Conservation (phyloP, 37 sponge, comb jelly and placozoan genomes). For the Sycon ciliatum region DNA sequence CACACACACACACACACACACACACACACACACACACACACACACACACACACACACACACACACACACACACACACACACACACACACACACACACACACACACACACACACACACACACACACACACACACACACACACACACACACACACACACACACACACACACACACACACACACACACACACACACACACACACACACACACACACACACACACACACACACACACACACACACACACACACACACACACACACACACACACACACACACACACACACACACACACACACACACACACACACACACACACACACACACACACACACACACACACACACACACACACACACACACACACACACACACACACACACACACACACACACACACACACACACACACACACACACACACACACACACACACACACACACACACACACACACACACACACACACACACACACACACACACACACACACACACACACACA, state of each 20-base stretch:
- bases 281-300: conserved; percentile 19
- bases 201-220: conserved; percentile 25
- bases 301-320: conserved; percentile 13
- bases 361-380: conserved; percentile 5
- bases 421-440: neutral
- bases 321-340: neutral
- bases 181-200: conserved; percentile 16
- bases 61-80: neutral
- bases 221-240: conserved; percentile 14
- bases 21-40: conserved; percentile 5
- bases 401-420: conserved; percentile 5
- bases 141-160: neutral
- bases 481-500: conserved; percentile 1
- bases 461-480: conserved; percentile 5
- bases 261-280: conserved; percentile 17
- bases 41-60: conserved; percentile 32
- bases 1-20: conserved; percentile 5
- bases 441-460: neutral
- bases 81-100: conserved; percentile 10
- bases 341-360: conserved; percentile 5
- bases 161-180: conserved; percentile 11
- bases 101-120: conserved; percentile 10
- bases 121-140: neutral
- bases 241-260: conserved; percentile 12
- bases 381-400: conserved; percentile 1